Evolutionary conservation across 2,113 vertebrate species (phyloP), one percentile per base, ranked within the genome.

Genomic region (Takifugu bimaculatus): DNA sequence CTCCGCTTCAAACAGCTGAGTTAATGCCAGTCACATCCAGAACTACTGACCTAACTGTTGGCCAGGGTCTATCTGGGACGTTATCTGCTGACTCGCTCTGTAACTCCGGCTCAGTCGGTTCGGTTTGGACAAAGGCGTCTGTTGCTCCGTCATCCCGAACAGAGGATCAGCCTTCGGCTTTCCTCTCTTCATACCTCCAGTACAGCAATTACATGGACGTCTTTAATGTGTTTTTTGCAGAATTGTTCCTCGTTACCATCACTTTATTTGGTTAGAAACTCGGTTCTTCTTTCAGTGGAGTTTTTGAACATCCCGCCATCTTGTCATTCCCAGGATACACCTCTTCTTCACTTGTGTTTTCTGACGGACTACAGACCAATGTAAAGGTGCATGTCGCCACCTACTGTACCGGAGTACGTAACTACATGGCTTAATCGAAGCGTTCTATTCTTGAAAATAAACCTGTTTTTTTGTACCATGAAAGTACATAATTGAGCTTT

Each of bases 41-140:
- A 1, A 26, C 0, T 0, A 35, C 71, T 53, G 43, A 84, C 74
- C 73, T n/a, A 49, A 5, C 10, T 9, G 39, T 2, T 54, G 44
- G 25, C 20, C 57, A 15, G 72, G 43, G 1, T 60, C 50, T 0
- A 6, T 9, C 12, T 67, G 63, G 13, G 43, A n/a, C 42, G 75
- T 52, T 0, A 49, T 27, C 43, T 56, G 50, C 43, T 78, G 74
- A 4, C 57, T 79, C 49, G 10, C 70, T 47, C 72, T 81, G 32
- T 70, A 68, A 5, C 74, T 87, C 25, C 86, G 80, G 29, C 81
- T 89, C 66, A 91, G 76, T 0, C 81, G 86, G 77, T 87, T 90
- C 3, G 51, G 25, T 58, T 59, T 76, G 20, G n/a, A 10, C 35
- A 10, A 39, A 10, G 35, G 7, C 35, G 35, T 11, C 3, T 39